phyloP scores from a whole-genome alignment of 2,888 invertebrate genomes.

The Coleophora deauratella region DNA sequence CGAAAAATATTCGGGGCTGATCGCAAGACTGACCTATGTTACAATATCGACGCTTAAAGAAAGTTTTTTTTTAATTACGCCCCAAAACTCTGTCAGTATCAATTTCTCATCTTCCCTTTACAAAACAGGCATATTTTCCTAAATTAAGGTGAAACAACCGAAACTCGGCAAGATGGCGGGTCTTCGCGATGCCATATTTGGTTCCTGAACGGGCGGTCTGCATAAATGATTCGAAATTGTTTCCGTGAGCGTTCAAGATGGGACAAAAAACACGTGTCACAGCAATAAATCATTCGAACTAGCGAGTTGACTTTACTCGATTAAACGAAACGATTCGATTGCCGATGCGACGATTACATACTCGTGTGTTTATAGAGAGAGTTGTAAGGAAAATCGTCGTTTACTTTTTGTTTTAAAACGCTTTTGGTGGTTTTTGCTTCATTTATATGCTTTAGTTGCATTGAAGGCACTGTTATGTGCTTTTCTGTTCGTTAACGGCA shows the following conservation, averaged over 20 bases:
- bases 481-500: slow-evolving; percentile 6
- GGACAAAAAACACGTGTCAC: slow-evolving; percentile 69
- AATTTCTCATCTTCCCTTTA: slow-evolving; percentile 42
- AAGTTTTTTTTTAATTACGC: slow-evolving; percentile 8
- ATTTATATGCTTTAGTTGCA: slow-evolving; percentile 13
- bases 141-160: slow-evolving; percentile 58
- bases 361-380: slow-evolving; percentile 57
- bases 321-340: slow-evolving; percentile 64
- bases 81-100: slow-evolving; percentile 42
- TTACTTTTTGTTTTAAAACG: slow-evolving; percentile 41
- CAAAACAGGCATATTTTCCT: slow-evolving; percentile 37
- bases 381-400: slow-evolving; percentile 57
- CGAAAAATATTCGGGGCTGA: background rate
- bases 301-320: slow-evolving; percentile 62
- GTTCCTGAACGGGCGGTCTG: slow-evolving; percentile 53
- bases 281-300: slow-evolving; percentile 66
- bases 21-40: too few species aligned
- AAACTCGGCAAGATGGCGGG: slow-evolving; percentile 35
- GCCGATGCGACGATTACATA: slow-evolving; percentile 57
- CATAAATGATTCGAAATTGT: slow-evolving; percentile 70
- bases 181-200: slow-evolving; percentile 40
- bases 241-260: slow-evolving; percentile 54
- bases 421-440: slow-evolving; percentile 25
- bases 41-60: slow-evolving; percentile 2
- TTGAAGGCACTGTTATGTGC: slow-evolving; percentile 10